Conservation (phyloP, 2,797 vertebrate species). For the Limosa lapponica region DNA sequence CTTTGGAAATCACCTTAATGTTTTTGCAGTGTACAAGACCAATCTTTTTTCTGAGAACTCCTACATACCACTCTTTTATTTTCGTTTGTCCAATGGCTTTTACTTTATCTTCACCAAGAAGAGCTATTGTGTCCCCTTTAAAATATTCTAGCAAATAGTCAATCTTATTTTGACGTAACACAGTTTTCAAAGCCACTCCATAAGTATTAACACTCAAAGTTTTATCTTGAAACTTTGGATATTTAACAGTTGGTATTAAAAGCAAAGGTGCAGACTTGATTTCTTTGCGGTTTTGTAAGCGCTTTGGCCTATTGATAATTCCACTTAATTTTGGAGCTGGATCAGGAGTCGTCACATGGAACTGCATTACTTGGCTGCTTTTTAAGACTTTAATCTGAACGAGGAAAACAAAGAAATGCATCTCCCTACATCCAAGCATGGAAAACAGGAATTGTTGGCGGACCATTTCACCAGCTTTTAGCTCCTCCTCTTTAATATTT, state of each 20-base stretch:
- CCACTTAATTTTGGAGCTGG: conserved; percentile 81
- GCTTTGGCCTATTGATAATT: conserved; percentile 74
- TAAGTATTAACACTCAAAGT: conserved; percentile 84
- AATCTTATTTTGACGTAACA: conserved; percentile 89
- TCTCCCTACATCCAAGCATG: conserved; percentile 76
- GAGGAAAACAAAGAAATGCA: conserved; percentile 85
- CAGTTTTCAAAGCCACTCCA: conserved; percentile 90
- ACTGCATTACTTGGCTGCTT: conserved; percentile 74
- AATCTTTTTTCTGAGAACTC: conserved; percentile 87
- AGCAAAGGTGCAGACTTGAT: conserved; percentile 76
- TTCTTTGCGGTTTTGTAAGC: conserved; percentile 76
- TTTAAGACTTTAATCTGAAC: conserved; percentile 81
- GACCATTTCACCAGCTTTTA: conserved; percentile 85
- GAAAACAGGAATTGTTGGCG: conserved; percentile 86
- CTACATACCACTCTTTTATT: conserved; percentile 96
- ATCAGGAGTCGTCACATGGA: conserved; percentile 86
- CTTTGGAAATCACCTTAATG: conserved; percentile 88
- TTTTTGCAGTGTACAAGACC: conserved; percentile 95
- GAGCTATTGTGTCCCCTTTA: conserved; percentile 93
- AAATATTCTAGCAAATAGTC: conserved; percentile 97
- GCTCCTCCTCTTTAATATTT: conserved; percentile 83
- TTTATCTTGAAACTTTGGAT: conserved; percentile 85
- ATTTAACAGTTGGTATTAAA: conserved; percentile 77
- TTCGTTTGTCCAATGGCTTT: conserved; percentile 91
- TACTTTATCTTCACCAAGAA: conserved; percentile 89